A percentile compares a stretch with the other conserved stretches of the same genome.
phyloP scores from a whole-genome alignment of 2,888 invertebrate species.

The Drosophila falleni region DNA sequence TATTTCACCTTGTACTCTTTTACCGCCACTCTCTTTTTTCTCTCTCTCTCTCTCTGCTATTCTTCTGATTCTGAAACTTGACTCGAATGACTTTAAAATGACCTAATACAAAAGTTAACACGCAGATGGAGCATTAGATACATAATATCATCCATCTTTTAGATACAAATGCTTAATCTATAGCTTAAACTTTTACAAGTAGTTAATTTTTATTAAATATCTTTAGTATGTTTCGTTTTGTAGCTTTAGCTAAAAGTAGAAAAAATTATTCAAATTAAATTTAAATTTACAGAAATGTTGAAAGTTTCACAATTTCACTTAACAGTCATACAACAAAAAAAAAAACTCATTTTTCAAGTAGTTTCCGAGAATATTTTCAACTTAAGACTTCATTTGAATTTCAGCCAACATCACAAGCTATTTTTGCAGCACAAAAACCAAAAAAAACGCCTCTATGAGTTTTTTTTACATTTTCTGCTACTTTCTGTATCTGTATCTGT shows the following conservation, averaged over 20 bases:
- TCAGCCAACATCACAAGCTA: conserved; percentile 21
- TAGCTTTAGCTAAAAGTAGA: conserved; percentile 37
- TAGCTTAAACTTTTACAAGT: conserved; percentile 12
- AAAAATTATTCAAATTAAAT: conserved; percentile 15
- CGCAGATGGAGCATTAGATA: background rate
- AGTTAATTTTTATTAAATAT: conserved; percentile 18
- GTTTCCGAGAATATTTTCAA: conserved; percentile 44
- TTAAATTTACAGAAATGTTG: conserved; percentile 8
- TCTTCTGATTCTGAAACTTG: conserved; percentile 12
- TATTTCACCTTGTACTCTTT: conserved; percentile 6
- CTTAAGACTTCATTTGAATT: conserved; percentile 44
- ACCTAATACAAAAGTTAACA: conserved; percentile 4
- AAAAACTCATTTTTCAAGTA: conserved; percentile 16
- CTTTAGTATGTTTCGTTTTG: conserved; percentile 27
- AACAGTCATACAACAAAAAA: conserved; percentile 34
- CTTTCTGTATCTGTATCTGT: conserved; percentile 31
- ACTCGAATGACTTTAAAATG: conserved; percentile 3
- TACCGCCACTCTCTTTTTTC: background rate
- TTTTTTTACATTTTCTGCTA: conserved; percentile 43
- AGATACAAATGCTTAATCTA: conserved; percentile 1
- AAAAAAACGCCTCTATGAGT: conserved; percentile 17
- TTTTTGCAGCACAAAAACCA: conserved; percentile 15
- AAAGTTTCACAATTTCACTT: conserved; percentile 18
- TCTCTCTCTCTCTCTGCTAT: background rate
- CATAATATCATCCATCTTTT: background rate